Conservation (phyloP, 2,888 invertebrate species). For the Nycteola revayana region DNA sequence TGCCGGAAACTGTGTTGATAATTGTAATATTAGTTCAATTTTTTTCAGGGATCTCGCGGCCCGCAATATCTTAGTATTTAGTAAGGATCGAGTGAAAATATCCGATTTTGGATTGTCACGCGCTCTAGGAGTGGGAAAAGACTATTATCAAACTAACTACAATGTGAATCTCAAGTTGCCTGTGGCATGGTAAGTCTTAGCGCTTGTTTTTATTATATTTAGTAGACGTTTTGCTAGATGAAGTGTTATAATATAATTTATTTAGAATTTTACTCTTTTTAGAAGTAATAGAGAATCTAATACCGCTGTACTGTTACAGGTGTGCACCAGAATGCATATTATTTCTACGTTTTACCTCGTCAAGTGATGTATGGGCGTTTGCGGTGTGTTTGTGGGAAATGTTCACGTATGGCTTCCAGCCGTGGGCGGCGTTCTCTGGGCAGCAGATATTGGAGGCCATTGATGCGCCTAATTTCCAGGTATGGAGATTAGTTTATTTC, state of each 20-base stretch:
- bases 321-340: slow-evolving; percentile 99
- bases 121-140: slow-evolving; percentile 97
- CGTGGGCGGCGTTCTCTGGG: slow-evolving; percentile 97
- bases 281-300: no score
- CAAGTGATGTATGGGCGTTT: slow-evolving; percentile 99
- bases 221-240: no score
- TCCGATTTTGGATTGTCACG: slow-evolving; percentile 98
- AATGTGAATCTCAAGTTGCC: slow-evolving; percentile 98
- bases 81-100: slow-evolving; percentile 97
- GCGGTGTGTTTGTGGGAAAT: slow-evolving; percentile 99
- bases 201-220: no score
- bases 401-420: slow-evolving; percentile 99
- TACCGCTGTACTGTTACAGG: slow-evolving; percentile 62
- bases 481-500: slow-evolving; percentile 31
- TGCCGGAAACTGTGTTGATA: no score
- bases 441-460: slow-evolving; percentile 97
- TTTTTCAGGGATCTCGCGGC: slow-evolving; percentile 98
- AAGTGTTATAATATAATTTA: no score
- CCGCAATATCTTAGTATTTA: slow-evolving; percentile 98
- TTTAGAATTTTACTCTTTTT: no score
- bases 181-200: slow-evolving; percentile 92
- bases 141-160: slow-evolving; percentile 99
- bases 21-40: no score
- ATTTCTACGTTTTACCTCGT: slow-evolving; percentile 96
- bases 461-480: slow-evolving; percentile 94